phyloP scores from a whole-genome alignment of 2,113 vertebrate genomes.

The Zingel zingel region DNA sequence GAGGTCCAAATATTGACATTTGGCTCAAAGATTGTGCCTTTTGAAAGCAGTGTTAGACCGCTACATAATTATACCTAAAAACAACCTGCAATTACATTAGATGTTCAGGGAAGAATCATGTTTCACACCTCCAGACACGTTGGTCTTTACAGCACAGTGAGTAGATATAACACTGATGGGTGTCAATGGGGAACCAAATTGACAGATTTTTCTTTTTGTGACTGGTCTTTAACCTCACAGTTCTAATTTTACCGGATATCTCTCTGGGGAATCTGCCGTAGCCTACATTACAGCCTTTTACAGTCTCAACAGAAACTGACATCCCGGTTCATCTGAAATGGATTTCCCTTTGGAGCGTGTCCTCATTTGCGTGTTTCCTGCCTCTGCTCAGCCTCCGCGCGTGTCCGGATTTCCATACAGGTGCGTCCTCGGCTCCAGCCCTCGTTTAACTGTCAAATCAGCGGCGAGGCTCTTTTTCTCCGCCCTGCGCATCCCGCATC shows the following conservation, averaged over 20 bases:
- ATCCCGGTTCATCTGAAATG: conserved; percentile 11
- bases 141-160: too few species aligned
- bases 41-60: too few species aligned
- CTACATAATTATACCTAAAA: too few species aligned
- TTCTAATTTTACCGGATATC: not conserved
- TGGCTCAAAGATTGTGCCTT: too few species aligned
- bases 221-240: not conserved
- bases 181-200: not conserved
- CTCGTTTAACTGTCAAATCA: conserved; percentile 76
- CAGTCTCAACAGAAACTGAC: not conserved
- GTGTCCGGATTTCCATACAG: conserved; percentile 67
- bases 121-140: too few species aligned
- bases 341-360: conserved; percentile 40
- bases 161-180: too few species aligned
- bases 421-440: conserved; percentile 31
- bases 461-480: conserved; percentile 33
- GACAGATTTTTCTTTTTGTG: not conserved
- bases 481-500: conserved; percentile 67
- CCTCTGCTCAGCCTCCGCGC: not conserved
- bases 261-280: not conserved
- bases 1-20: too few species aligned
- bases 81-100: too few species aligned
- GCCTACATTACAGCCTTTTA: not conserved
- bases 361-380: conserved; percentile 66
- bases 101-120: too few species aligned